These are phyloP conservation scores for Bujurquina vittata DNA, from an alignment of 2,113 vertebrate species.

Conservation along the genomic window DNA sequence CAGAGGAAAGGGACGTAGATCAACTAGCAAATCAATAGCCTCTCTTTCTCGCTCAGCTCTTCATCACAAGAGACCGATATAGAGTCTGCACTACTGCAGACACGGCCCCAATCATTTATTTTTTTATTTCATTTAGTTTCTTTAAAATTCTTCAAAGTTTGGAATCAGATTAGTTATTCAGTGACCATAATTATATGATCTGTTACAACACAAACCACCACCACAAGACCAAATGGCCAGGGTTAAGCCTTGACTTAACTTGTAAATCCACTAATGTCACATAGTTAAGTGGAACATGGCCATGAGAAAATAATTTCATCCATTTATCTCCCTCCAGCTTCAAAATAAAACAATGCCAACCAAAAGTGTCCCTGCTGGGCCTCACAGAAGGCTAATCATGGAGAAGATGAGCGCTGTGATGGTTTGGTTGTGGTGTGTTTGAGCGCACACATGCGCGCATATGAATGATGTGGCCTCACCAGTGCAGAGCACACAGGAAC, in stretches of 20 bases:
- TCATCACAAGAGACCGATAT: background rate
- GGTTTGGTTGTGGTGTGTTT: slow-evolving; percentile 48
- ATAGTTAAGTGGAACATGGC: background rate
- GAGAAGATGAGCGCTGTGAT: slow-evolving; percentile 50
- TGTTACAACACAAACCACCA: background rate
- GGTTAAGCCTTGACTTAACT: slow-evolving; percentile 27
- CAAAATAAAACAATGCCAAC: slow-evolving; percentile 63
- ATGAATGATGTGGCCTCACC: slow-evolving; percentile 31
- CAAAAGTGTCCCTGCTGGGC: slow-evolving; percentile 49
- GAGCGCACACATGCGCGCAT: background rate
- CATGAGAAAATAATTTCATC: slow-evolving; percentile 7
- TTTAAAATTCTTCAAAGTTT: background rate
- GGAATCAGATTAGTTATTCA: background rate
- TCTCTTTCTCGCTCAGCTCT: background rate
- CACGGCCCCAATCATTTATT: background rate
- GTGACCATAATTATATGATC: slow-evolving; percentile 8
- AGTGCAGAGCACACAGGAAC: slow-evolving; percentile 27
- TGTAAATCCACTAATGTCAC: slow-evolving; percentile 26
- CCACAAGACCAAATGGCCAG: background rate
- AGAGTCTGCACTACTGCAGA: background rate
- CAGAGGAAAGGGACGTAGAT: background rate
- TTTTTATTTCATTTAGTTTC: too few relatives aligned
- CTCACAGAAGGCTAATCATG: slow-evolving; percentile 51
- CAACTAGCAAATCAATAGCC: background rate
- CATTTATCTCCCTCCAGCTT: slow-evolving; percentile 10